phyloP scores from a whole-genome alignment of 2,888 invertebrate species.

The Pheosia gnoma region DNA sequence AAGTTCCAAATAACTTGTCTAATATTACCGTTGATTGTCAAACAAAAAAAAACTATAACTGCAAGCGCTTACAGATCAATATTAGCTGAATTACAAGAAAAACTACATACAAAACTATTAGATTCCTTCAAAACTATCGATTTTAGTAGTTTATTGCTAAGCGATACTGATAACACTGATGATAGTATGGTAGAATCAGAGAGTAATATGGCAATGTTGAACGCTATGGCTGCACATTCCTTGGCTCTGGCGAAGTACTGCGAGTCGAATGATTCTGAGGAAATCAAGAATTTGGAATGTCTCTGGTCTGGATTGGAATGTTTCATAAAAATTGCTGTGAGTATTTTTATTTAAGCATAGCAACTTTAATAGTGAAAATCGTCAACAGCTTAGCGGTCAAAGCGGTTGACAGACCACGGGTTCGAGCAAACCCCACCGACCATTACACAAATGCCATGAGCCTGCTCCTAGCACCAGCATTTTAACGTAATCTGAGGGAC shows the following conservation, averaged over 20 bases:
- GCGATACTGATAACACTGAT: conserved; percentile 51
- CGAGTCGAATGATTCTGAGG: conserved; percentile 61
- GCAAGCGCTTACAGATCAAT: conserved; percentile 67
- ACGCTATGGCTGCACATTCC: conserved; percentile 73
- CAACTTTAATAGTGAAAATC: neutral
- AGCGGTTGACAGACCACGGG: too few relatives aligned
- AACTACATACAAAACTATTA: conserved; percentile 63
- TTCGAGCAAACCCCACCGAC: too few relatives aligned
- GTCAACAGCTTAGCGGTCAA: too few relatives aligned
- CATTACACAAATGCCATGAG: too few relatives aligned
- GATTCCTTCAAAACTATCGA: conserved; percentile 68
- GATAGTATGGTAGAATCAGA: conserved; percentile 59
- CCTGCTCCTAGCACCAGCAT: too few relatives aligned
- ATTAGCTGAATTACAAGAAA: conserved; percentile 72
- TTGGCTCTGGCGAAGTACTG: conserved; percentile 71
- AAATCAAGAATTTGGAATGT: conserved; percentile 66
- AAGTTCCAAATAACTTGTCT: conserved; percentile 73
- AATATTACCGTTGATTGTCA: conserved; percentile 69
- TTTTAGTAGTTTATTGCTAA: conserved; percentile 49
- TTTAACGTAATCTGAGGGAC: too few relatives aligned
- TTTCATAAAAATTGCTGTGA: conserved; percentile 70
- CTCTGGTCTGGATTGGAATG: conserved; percentile 68
- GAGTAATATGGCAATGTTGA: conserved; percentile 60
- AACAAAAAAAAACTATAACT: conserved; percentile 70
- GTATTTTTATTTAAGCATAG: conserved; percentile 34